A percentile compares a stretch with the other conserved stretches of the same genome.
phyloP scores from a whole-genome alignment of 2,113 vertebrate species.

The Sprattus sprattus region DNA sequence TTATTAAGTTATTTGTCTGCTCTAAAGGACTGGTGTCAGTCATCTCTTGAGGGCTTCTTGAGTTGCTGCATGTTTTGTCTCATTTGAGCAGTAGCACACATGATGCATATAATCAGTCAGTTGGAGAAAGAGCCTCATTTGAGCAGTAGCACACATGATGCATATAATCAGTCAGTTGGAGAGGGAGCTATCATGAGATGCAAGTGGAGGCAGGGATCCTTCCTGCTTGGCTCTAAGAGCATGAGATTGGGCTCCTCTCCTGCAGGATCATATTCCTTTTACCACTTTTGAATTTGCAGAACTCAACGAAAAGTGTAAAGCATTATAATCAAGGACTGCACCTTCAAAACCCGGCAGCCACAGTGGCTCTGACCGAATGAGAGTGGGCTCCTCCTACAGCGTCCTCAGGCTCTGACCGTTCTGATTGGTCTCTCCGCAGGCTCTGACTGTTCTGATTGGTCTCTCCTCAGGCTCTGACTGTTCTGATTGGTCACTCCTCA shows the following conservation, averaged over 20 bases:
- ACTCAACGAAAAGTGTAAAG: no score
- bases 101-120: background rate
- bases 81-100: background rate
- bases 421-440: background rate
- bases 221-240: background rate
- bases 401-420: background rate
- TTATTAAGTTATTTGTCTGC: background rate
- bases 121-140: background rate
- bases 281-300: no score
- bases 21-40: background rate
- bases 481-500: background rate
- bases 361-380: no score
- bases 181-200: background rate
- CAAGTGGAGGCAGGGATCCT: background rate
- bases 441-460: background rate
- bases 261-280: no score
- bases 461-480: slow-evolving; percentile 73
- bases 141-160: background rate
- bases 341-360: no score
- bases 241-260: background rate
- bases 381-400: no score
- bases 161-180: background rate
- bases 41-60: no score
- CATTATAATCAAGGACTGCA: no score
- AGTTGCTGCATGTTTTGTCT: background rate